phyloP scores from a whole-genome alignment of 2,113 vertebrate species.

The Zapus hudsonius region DNA sequence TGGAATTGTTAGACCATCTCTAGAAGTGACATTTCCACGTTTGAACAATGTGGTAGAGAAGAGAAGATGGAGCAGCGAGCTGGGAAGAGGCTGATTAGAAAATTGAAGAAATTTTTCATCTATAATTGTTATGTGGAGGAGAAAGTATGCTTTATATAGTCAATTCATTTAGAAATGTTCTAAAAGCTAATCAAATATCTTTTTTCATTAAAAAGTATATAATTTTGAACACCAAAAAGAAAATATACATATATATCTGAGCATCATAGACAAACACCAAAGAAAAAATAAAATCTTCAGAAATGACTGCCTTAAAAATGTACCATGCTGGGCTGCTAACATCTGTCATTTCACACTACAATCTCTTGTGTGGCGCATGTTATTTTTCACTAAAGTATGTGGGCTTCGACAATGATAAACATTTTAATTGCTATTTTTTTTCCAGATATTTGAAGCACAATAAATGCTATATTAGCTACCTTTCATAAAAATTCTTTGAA shows the following conservation, averaged over 20 bases:
- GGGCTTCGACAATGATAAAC: no score
- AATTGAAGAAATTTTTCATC: constrained; percentile 63
- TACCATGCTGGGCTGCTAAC: background rate
- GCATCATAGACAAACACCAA: constrained; percentile 47
- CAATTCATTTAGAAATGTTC: constrained; percentile 46
- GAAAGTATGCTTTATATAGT: constrained; percentile 51
- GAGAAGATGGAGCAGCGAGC: background rate
- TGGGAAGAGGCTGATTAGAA: constrained; percentile 51
- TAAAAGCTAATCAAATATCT: constrained; percentile 62
- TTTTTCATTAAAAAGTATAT: constrained; percentile 62
- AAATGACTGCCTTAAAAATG: constrained; percentile 29
- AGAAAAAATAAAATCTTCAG: constrained; percentile 57
- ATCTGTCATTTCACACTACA: background rate
- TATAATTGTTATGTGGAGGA: constrained; percentile 59
- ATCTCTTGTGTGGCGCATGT: background rate
- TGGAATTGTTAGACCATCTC: constrained; percentile 48
- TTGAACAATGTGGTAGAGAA: constrained; percentile 21
- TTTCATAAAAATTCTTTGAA: background rate
- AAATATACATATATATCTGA: constrained; percentile 32
- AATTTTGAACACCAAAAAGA: constrained; percentile 62
- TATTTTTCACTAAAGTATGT: background rate
- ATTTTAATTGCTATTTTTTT: no score
- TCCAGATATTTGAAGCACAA: no score
- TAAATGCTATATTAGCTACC: background rate
- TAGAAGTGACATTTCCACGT: constrained; percentile 39